Conservation (phyloP, 2,888 invertebrate species). For the Boloria euphrosyne region DNA sequence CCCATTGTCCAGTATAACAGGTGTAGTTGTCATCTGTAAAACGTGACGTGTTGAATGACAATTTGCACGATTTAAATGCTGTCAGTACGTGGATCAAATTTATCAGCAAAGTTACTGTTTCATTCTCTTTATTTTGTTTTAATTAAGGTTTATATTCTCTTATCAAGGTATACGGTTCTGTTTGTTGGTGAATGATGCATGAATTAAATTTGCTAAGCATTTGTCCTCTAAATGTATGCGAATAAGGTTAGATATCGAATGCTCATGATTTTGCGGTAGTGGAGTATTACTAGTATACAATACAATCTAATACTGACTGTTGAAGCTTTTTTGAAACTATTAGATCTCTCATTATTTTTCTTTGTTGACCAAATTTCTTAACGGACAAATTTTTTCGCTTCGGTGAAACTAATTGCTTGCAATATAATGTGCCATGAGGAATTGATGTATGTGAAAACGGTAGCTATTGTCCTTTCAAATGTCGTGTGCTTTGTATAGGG, state of each 20-base stretch:
- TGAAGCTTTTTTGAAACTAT: no score
- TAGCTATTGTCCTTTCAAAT: no score
- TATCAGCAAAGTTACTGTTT: constrained; percentile 38
- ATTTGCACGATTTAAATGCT: constrained; percentile 60
- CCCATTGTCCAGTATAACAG: constrained; percentile 19
- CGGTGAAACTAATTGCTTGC: no score
- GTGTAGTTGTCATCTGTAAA: constrained; percentile 47
- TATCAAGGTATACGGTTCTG: neutral
- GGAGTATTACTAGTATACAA: neutral
- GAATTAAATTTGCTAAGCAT: neutral
- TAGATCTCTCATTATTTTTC: no score
- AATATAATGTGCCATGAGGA: no score
- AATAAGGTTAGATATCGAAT: constrained; percentile 16
- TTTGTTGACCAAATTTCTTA: no score
- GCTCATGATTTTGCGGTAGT: neutral
- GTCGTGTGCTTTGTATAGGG: no score
- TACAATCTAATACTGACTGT: neutral
- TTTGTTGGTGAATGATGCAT: neutral
- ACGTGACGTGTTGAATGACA: constrained; percentile 61
- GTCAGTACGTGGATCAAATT: constrained; percentile 43
- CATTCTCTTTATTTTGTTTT: constrained; percentile 25
- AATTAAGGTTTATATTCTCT: constrained; percentile 38
- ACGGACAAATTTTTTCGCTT: no score
- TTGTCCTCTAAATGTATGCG: constrained; percentile 9
- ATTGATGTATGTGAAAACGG: no score